Percentiles rank a stretch among this genome's conserved stretches.
Evolutionary conservation across 2,113 vertebrate species (phyloP).

Genomic region (Actenoides lindsayi): DNA sequence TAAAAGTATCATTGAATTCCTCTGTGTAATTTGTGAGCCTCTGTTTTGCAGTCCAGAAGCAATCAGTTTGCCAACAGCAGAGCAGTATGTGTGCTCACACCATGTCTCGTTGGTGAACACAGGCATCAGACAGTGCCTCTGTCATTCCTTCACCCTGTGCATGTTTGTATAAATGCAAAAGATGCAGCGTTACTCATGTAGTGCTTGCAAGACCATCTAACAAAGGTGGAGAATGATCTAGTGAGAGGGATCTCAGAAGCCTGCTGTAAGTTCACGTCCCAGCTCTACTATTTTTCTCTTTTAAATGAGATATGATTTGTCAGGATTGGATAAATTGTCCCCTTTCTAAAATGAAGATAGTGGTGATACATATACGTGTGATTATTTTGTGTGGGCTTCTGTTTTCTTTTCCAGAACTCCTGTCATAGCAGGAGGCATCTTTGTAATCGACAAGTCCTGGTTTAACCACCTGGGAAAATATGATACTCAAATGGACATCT

Average conservation of each 20-base stretch:
- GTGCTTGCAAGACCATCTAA: neutral
- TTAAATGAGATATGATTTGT: neutral
- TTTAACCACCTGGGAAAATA: slow-evolving; percentile 98
- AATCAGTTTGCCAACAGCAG: neutral
- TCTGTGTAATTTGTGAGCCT: neutral
- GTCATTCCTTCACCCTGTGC: neutral
- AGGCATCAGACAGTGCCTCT: neutral
- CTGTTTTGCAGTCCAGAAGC: neutral
- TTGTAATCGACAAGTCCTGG: slow-evolving; percentile 97
- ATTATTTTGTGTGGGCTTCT: neutral
- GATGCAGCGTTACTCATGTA: neutral
- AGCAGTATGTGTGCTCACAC: neutral
- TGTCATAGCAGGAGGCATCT: slow-evolving; percentile 97
- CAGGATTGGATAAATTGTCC: neutral
- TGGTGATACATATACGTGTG: neutral
- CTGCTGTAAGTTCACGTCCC: neutral
- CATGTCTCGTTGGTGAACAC: neutral
- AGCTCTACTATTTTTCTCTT: neutral
- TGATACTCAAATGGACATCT: slow-evolving; percentile 99
- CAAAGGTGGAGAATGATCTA: neutral
- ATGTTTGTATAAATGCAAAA: neutral
- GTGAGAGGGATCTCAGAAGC: neutral
- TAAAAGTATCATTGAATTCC: neutral
- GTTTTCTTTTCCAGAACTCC: slow-evolving; percentile 85
- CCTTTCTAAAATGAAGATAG: neutral